phyloP scores from a whole-genome alignment of 2,113 vertebrate genomes.

The Oncorhynchus nerka region DNA sequence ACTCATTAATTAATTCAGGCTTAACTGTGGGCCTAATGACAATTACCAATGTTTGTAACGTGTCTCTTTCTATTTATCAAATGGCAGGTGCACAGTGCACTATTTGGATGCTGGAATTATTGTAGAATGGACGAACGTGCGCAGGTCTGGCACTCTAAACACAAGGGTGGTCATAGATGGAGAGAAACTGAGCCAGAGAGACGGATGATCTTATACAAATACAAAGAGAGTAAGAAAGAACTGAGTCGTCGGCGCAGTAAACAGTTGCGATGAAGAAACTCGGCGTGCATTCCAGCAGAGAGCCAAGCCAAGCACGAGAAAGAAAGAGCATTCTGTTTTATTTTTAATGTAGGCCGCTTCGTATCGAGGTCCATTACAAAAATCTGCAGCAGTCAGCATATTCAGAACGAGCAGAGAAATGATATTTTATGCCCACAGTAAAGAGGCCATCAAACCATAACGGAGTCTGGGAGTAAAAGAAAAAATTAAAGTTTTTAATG shows the following conservation, averaged over 20 bases:
- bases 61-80: too few species aligned
- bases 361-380: conserved; percentile 34
- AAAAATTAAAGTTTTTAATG: conserved; percentile 24
- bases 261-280: background rate
- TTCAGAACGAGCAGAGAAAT: conserved; percentile 22
- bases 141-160: too few species aligned
- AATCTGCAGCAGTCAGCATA: conserved; percentile 41
- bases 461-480: conserved; percentile 1
- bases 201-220: background rate
- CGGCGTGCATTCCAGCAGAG: background rate
- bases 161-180: background rate
- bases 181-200: background rate
- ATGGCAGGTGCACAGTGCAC: too few species aligned
- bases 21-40: too few species aligned
- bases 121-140: too few species aligned
- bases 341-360: conserved; percentile 39
- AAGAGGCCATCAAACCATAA: conserved; percentile 36
- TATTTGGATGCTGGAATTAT: too few species aligned
- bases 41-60: too few species aligned
- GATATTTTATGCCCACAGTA: conserved; percentile 42
- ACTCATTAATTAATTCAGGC: too few species aligned
- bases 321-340: conserved; percentile 10
- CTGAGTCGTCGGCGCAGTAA: background rate
- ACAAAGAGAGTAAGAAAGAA: background rate
- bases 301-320: background rate